phyloP scores from a whole-genome alignment of 2,888 invertebrate species.

The Drosophila siamana region DNA sequence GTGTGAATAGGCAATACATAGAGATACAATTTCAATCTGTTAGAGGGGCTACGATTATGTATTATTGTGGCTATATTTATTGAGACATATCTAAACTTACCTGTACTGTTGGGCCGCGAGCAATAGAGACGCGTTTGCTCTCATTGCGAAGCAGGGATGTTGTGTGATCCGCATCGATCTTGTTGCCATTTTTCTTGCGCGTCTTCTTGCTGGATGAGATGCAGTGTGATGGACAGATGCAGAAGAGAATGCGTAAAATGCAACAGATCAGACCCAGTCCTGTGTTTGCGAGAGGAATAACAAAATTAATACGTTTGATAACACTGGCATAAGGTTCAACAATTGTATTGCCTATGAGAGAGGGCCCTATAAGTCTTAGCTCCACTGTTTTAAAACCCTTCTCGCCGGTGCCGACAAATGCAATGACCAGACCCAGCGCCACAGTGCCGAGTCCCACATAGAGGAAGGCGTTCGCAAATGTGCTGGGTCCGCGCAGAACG shows the following conservation, averaged over 20 bases:
- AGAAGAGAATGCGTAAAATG: conserved; percentile 92
- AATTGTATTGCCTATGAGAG: conserved; percentile 87
- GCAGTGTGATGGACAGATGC: conserved; percentile 93
- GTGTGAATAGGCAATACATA: too few species aligned
- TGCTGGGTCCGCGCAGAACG: conserved; percentile 90
- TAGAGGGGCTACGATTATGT: too few species aligned
- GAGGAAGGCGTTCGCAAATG: conserved; percentile 93
- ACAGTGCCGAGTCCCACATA: conserved; percentile 94
- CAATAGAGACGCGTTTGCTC: conserved; percentile 85
- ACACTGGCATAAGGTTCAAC: neutral
- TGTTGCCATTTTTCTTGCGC: conserved; percentile 86
- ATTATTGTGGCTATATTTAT: too few species aligned
- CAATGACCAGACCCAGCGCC: conserved; percentile 93
- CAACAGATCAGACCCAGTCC: conserved; percentile 93
- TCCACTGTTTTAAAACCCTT: conserved; percentile 95
- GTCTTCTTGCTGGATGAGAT: conserved; percentile 89
- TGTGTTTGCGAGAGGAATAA: conserved; percentile 38
- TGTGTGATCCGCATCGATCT: conserved; percentile 85
- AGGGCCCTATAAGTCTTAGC: conserved; percentile 93
- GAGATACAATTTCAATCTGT: too few species aligned
- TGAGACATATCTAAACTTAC: conserved; percentile 50
- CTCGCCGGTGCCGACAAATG: conserved; percentile 96
- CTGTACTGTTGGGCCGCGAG: conserved; percentile 83
- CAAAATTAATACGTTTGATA: neutral
- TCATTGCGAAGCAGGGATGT: conserved; percentile 85